Conservation (phyloP, 2,113 vertebrate species). For the Xyliphius kryptos region DNA sequence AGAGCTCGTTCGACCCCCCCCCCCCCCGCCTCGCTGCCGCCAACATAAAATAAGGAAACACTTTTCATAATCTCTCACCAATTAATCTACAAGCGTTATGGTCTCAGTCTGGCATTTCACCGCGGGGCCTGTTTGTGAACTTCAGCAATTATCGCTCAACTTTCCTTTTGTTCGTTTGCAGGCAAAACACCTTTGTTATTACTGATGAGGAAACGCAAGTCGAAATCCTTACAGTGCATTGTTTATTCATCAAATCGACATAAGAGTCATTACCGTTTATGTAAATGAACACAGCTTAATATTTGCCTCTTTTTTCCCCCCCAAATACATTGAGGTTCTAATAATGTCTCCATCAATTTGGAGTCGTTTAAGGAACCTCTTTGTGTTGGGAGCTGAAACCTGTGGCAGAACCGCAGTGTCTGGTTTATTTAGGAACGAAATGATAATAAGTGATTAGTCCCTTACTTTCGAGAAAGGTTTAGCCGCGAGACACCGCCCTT, state of each 20-base stretch:
- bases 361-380: no score
- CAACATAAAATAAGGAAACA: conserved; percentile 18
- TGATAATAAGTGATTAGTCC: no score
- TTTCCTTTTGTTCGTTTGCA: conserved; percentile 25
- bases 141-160: conserved; percentile 25
- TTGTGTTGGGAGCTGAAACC: no score
- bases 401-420: no score
- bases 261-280: neutral
- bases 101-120: conserved; percentile 11
- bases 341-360: no score
- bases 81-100: conserved; percentile 24
- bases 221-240: conserved; percentile 15
- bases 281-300: neutral
- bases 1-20: conserved; percentile 9
- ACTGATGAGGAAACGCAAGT: conserved; percentile 11
- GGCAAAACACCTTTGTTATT: conserved; percentile 21
- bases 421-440: no score
- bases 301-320: no score
- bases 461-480: no score
- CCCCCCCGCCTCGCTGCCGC: conserved; percentile 10
- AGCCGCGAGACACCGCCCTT: no score
- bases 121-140: conserved; percentile 31
- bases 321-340: no score
- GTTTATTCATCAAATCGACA: conserved; percentile 13
- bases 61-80: conserved; percentile 21